Evolutionary conservation across 2,797 vertebrate species (phyloP).

Genomic region (Onychomys torridus): DNA sequence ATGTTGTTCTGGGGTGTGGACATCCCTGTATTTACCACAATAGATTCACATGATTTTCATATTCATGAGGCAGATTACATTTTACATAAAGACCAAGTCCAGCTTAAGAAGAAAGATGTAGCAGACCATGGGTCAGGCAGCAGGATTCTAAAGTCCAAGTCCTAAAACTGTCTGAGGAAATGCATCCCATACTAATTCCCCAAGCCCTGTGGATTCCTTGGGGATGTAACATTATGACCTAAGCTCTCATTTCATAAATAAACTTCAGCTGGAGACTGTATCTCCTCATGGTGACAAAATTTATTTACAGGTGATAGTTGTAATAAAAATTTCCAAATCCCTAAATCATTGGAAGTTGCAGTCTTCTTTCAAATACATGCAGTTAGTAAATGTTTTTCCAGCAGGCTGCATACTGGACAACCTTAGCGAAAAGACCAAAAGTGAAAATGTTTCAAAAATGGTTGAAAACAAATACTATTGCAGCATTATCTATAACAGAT

Average conservation of each 20-base stretch:
- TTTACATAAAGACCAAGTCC: too few relatives aligned
- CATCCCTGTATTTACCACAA: too few relatives aligned
- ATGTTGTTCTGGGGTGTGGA: too few relatives aligned
- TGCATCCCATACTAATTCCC: too few relatives aligned
- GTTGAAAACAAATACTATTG: not conserved
- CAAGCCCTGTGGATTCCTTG: not conserved
- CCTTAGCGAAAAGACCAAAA: not conserved
- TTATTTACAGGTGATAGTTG: not conserved
- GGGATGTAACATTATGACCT: not conserved
- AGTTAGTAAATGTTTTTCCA: not conserved
- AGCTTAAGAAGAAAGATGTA: too few relatives aligned
- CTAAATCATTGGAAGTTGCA: not conserved
- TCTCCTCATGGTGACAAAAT: not conserved
- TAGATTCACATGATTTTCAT: too few relatives aligned
- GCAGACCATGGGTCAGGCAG: too few relatives aligned
- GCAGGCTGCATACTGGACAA: not conserved
- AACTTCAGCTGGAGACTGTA: not conserved
- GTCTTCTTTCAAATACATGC: not conserved
- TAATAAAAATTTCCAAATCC: not conserved
- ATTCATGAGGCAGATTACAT: too few relatives aligned
- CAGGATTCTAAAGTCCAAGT: too few relatives aligned
- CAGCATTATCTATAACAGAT: not conserved
- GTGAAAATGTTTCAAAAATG: not conserved
- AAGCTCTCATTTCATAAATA: not conserved
- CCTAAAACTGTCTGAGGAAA: too few relatives aligned